phyloP scores from a whole-genome alignment of 2,113 vertebrate genomes.

The Sceloporus tristichus region DNA sequence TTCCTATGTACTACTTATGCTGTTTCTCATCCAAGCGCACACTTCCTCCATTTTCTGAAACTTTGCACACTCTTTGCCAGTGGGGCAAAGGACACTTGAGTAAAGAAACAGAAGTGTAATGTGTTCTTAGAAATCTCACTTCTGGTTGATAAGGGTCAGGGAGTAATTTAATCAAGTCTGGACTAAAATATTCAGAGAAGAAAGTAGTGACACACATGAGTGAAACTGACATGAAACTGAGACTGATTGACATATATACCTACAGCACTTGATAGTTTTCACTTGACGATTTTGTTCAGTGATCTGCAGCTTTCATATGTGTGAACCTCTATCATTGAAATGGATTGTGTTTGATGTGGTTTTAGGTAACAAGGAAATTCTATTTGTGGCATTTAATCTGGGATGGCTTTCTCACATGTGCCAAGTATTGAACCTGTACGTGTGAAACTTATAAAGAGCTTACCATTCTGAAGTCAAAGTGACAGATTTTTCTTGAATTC shows the following conservation, averaged over 20 bases:
- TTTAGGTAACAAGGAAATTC: background rate
- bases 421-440: background rate
- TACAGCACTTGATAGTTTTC: background rate
- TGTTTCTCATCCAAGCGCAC: background rate
- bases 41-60: background rate
- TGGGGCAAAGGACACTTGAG: background rate
- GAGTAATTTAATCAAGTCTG: background rate
- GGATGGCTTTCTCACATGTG: background rate
- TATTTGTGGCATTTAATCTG: background rate
- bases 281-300: constrained; percentile 2
- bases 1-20: background rate
- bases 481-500: background rate
- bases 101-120: background rate
- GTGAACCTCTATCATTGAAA: background rate
- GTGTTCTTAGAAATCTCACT: background rate
- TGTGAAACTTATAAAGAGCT: background rate
- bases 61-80: background rate
- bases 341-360: background rate
- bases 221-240: background rate
- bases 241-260: background rate
- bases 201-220: background rate
- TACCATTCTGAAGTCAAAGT: background rate
- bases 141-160: background rate
- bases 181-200: background rate
- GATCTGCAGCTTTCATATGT: background rate